These are phyloP conservation scores for Brachionichthys hirsutus DNA, from an alignment of 2,113 vertebrate species.

Conservation along the genomic window DNA sequence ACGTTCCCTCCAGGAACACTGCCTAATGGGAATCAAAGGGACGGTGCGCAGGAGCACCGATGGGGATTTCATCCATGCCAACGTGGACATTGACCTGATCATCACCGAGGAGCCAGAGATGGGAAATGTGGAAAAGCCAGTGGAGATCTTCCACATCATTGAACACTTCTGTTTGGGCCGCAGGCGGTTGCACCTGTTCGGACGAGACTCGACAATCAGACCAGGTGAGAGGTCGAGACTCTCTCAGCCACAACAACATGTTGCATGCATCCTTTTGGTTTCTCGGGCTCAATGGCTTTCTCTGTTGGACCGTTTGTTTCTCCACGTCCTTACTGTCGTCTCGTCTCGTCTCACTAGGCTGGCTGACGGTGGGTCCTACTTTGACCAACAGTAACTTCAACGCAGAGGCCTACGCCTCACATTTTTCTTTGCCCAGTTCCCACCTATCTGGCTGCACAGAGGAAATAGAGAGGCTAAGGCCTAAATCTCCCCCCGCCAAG, in stretches of 20 bases:
- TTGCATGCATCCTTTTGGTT: not conserved
- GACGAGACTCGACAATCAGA: slow-evolving; percentile 94
- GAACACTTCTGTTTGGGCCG: slow-evolving; percentile 97
- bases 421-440: slow-evolving; percentile 85
- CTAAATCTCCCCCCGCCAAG: slow-evolving; percentile 93
- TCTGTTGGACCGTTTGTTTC: not conserved
- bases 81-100: slow-evolving; percentile 97
- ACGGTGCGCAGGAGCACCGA: slow-evolving; percentile 93
- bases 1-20: slow-evolving; percentile 85
- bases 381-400: slow-evolving; percentile 99
- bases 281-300: not conserved
- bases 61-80: slow-evolving; percentile 97
- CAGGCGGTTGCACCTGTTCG: slow-evolving; percentile 91
- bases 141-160: slow-evolving; percentile 98
- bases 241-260: not conserved
- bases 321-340: not conserved
- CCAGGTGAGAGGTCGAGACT: slow-evolving; percentile 78
- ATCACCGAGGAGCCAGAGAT: slow-evolving; percentile 98
- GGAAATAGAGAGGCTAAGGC: slow-evolving; percentile 94
- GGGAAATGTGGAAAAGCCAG: slow-evolving; percentile 96
- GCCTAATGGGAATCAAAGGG: slow-evolving; percentile 98
- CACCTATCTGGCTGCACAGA: slow-evolving; percentile 93
- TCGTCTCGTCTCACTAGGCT: slow-evolving; percentile 76
- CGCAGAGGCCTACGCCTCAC: slow-evolving; percentile 84
- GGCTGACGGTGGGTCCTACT: slow-evolving; percentile 96